Evolutionary conservation across 2,113 vertebrate genomes (phyloP), one percentile per base, ranked within the genome.

Genomic region (Delphinapterus leucas): DNA sequence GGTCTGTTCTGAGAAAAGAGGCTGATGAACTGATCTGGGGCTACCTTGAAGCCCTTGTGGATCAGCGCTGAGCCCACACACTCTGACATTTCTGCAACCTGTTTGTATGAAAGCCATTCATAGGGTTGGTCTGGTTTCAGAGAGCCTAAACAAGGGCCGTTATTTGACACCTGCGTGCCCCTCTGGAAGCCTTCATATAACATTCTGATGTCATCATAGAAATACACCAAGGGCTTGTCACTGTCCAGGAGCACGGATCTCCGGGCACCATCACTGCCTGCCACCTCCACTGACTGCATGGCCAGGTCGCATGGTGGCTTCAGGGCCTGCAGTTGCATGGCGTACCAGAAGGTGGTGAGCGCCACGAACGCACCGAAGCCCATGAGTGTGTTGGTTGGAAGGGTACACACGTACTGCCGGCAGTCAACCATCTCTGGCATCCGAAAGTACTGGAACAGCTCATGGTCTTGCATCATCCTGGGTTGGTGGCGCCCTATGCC

Each of bases 1-100:
- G 99, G 99, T 97, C 99, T 99, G 98, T 99, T 99, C 96, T 99
- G 99, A 73, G 99, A 98, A 88, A 99, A 99, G 97, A 99, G 99
- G 96, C 99, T 99, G 20, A 99, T 96, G 81, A 97, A 99, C 41
- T 99, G 99, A 96, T 99, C 98, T 0, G 98, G 98, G 55, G 98
- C 97, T 1, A 99, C 90, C 95, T 98, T 99, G 98, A 99, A 99
- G 81, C 99, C 99, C 98, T 98, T 99, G 95, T 99, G 98, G 63
- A 99, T 98, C 81, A 99, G 98, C 0, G 99, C 99, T 7, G 99
- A 99, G 3, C 99, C 99, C 23, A 99, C 85, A 13, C 65, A 98
- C 95, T 99, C 99, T 0, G 99, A 98, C 98, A 98, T 98, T 49
- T 99, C 99, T 36, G 92, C 95, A 71, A 99, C 99, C 99, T 99